Evolutionary conservation across 23 tunicate genomes (phyloP).

Genomic region (Trididemnum nubilum): DNA sequence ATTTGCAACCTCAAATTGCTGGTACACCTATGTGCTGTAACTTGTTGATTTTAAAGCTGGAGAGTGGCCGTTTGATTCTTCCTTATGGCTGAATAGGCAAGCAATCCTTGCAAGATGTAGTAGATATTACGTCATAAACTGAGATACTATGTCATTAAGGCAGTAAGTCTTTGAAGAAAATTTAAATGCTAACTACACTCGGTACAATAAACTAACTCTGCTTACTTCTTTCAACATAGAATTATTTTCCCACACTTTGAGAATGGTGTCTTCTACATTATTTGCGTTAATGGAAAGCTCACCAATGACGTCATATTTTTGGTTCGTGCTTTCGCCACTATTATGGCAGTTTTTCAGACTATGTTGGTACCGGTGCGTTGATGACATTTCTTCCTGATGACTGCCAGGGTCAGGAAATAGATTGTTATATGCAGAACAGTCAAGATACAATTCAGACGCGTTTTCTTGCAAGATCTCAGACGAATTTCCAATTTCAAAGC

Average conservation of each 20-base stretch:
- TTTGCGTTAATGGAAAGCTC: constrained; percentile 79
- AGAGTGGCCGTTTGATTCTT: too few species aligned
- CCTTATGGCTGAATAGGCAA: too few species aligned
- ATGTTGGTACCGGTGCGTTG: constrained; percentile 17
- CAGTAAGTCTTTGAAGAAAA: too few species aligned
- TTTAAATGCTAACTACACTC: too few species aligned
- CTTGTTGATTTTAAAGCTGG: too few species aligned
- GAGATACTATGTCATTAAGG: too few species aligned
- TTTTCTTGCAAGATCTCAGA: background rate
- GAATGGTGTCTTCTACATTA: constrained; percentile 84
- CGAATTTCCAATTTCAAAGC: background rate
- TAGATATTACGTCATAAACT: too few species aligned
- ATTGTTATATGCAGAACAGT: constrained; percentile 2
- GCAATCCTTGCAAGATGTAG: too few species aligned
- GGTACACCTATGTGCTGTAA: too few species aligned
- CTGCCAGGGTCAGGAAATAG: constrained; percentile 13
- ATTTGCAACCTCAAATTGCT: too few species aligned
- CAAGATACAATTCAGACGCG: background rate
- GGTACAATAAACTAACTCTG: too few species aligned
- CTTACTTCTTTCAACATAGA: constrained; percentile 66
- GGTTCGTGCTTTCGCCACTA: constrained; percentile 66
- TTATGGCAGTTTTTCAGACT: too few species aligned
- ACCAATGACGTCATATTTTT: constrained; percentile 78
- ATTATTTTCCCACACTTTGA: constrained; percentile 67
- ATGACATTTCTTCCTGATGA: background rate